phyloP scores from a whole-genome alignment of 1,140 invertebrate species.

The Oppia nitens region DNA sequence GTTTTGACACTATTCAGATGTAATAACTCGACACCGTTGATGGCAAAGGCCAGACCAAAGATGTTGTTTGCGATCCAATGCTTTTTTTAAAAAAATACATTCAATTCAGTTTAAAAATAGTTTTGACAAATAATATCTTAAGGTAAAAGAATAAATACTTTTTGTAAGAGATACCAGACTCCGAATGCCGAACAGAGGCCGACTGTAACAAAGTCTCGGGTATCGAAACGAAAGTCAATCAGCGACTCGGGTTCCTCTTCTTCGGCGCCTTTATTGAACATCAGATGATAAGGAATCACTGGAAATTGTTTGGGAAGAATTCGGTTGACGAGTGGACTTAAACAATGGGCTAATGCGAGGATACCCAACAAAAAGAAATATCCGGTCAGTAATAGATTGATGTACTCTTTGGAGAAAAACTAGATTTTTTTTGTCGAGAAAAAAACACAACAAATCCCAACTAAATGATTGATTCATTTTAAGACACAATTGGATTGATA shows the following conservation, averaged over 20 bases:
- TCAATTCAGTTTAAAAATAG: conserved; percentile 11
- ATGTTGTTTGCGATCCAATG: conserved; percentile 99
- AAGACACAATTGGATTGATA: conserved; percentile 7
- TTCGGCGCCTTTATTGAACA: conserved; percentile 44
- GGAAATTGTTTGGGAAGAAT: conserved; percentile 53
- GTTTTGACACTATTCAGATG: conserved; percentile 91
- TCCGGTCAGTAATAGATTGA: conserved; percentile 74
- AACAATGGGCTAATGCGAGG: conserved; percentile 70
- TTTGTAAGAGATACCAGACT: conserved; percentile 81
- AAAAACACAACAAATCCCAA: conserved; percentile 32
- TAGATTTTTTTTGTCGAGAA: too few species aligned
- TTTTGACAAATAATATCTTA: background rate
- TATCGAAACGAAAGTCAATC: conserved; percentile 76
- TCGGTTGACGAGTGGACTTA: conserved; percentile 55
- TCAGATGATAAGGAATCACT: conserved; percentile 66
- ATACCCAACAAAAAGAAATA: conserved; percentile 95
- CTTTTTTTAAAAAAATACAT: conserved; percentile 36
- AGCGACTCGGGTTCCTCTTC: conserved; percentile 34
- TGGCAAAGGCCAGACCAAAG: conserved; percentile 92
- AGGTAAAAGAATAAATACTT: conserved; percentile 40
- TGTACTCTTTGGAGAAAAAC: conserved; percentile 91
- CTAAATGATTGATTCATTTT: conserved; percentile 30
- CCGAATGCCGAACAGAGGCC: conserved; percentile 61
- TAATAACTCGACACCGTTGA: conserved; percentile 92
- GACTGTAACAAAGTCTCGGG: conserved; percentile 74